phyloP scores from a whole-genome alignment of 1,140 invertebrate genomes.

The Drosophila bocki region DNA sequence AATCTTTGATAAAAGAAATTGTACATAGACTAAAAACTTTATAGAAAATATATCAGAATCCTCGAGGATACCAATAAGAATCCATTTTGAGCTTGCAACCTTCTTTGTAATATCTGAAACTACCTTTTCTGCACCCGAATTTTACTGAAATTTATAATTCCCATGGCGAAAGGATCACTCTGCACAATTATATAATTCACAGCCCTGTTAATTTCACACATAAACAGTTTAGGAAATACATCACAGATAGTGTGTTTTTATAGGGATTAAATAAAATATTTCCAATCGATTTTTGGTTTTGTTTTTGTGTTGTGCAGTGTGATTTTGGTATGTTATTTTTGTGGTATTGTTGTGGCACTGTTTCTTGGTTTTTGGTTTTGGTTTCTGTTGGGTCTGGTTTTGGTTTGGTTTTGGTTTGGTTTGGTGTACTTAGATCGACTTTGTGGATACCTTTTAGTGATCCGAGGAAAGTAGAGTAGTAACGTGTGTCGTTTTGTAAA shows the following conservation, averaged over 20 bases:
- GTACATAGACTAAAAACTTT: background rate
- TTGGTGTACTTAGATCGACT: constrained; percentile 43
- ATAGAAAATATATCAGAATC: background rate
- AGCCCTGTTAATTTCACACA: background rate
- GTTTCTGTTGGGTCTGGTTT: constrained; percentile 4
- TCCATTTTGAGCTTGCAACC: background rate
- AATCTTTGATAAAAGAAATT: no score
- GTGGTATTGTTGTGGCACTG: constrained; percentile 36
- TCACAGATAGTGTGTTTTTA: constrained; percentile 1
- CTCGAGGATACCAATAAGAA: background rate
- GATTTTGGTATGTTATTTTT: constrained; percentile 31
- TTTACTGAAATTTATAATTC: background rate
- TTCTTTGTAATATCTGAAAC: background rate
- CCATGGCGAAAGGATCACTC: background rate
- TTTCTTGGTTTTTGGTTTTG: constrained; percentile 10
- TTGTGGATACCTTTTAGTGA: constrained; percentile 87
- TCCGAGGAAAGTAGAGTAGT: constrained; percentile 85
- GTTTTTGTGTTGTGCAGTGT: constrained; percentile 67
- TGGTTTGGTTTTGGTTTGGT: constrained; percentile 1
- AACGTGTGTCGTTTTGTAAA: constrained; percentile 88
- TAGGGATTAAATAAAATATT: background rate
- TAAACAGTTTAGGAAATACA: background rate
- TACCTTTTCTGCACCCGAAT: background rate
- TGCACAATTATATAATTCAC: constrained; percentile 3
- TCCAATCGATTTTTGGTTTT: constrained; percentile 12